A percentile compares a stretch with the other conserved stretches of the same genome.
Conservation (phyloP, 2,113 vertebrate genomes). For the Eleginops maclovinus region DNA sequence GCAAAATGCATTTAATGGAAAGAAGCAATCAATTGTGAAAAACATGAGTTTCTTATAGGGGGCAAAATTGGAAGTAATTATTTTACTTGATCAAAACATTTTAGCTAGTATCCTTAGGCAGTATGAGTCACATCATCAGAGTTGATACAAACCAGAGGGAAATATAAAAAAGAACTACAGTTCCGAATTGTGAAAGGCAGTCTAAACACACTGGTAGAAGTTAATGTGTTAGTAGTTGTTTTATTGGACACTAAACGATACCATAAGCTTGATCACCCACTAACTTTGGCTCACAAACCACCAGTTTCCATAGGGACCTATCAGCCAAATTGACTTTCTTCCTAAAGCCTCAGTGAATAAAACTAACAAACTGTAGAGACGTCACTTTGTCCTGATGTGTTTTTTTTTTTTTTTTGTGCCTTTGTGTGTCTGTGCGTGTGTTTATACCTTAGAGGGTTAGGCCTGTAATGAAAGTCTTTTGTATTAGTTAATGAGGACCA, state of each 20-base stretch:
- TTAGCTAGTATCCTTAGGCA: neutral
- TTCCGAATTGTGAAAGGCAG: neutral
- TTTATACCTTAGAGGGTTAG: constrained; percentile 49
- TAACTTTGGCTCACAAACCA: neutral
- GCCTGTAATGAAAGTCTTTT: constrained; percentile 73
- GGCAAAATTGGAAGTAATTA: too few relatives aligned
- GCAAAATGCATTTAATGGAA: neutral
- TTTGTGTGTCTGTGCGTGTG: constrained; percentile 9
- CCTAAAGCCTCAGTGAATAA: neutral
- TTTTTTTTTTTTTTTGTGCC: constrained; percentile 6
- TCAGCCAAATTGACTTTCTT: constrained; percentile 6
- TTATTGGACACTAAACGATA: neutral
- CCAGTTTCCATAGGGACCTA: constrained; percentile 44
- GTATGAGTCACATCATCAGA: neutral
- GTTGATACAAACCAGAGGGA: neutral
- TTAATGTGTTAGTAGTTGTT: neutral
- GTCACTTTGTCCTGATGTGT: neutral
- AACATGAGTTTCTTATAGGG: neutral
- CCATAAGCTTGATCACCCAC: neutral
- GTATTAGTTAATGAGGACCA: constrained; percentile 77
- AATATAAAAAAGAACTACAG: neutral
- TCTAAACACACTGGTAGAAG: neutral
- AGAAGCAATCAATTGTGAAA: neutral
- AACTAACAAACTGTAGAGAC: constrained; percentile 9
- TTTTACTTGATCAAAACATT: too few relatives aligned